Evolutionary conservation across 2,888 invertebrate genomes (phyloP).

Genomic region (Ophioninae sp.): DNA sequence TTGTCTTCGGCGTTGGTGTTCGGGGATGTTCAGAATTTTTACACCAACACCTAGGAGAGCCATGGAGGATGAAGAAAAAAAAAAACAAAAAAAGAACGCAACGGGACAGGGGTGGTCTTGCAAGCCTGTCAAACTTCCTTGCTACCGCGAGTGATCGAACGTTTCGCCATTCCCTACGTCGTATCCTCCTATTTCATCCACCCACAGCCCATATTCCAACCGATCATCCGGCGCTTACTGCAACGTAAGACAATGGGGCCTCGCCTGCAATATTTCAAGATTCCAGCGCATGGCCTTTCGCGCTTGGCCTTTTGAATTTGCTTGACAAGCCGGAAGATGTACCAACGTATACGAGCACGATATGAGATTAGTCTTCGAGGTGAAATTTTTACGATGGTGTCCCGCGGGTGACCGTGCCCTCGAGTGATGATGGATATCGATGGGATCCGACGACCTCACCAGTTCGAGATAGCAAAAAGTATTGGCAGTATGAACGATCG

Average conservation of each 20-base stretch:
- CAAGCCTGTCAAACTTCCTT: constrained; percentile 58
- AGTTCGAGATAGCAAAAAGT: constrained; percentile 35
- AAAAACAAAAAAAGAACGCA: constrained; percentile 26
- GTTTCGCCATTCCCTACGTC: constrained; percentile 26
- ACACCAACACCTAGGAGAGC: constrained; percentile 32
- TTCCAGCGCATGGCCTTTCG: constrained; percentile 26
- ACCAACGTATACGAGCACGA: constrained; percentile 1
- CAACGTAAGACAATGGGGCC: constrained; percentile 50
- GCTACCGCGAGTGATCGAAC: constrained; percentile 58
- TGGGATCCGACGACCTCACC: constrained; percentile 9
- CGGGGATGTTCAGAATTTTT: constrained; percentile 59
- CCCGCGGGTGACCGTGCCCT: constrained; percentile 19
- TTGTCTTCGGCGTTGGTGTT: constrained; percentile 57
- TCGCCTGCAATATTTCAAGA: constrained; percentile 50
- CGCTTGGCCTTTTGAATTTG: constrained; percentile 54
- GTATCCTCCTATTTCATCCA: constrained; percentile 39
- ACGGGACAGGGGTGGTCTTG: constrained; percentile 31
- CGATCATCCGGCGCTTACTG: constrained; percentile 2
- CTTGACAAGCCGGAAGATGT: constrained; percentile 44
- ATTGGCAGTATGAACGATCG: constrained; percentile 42
- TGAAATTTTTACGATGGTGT: constrained; percentile 49
- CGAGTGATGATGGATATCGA: constrained; percentile 31
- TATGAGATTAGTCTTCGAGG: constrained; percentile 4
- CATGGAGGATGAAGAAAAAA: neutral
- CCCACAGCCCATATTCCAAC: constrained; percentile 5